phyloP scores from a whole-genome alignment of 2,888 invertebrate species.

The Mesorhabditis spiculigera region DNA sequence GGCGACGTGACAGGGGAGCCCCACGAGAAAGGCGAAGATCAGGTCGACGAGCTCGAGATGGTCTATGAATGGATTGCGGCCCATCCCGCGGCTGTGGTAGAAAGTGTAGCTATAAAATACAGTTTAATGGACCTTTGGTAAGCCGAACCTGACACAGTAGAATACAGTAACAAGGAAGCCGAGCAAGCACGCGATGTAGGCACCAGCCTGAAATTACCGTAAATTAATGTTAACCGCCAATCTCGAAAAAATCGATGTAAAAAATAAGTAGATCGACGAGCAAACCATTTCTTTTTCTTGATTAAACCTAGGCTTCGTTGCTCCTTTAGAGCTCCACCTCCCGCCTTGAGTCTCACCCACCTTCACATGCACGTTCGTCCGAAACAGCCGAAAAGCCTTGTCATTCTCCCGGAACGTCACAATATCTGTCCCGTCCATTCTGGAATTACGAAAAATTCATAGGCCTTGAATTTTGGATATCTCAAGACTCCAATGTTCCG shows the following conservation, averaged over 20 bases:
- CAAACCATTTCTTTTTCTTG: not conserved
- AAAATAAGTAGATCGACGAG: not conserved
- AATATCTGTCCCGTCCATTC: constrained; percentile 33
- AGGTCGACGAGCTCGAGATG: constrained; percentile 32
- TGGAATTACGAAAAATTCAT: constrained; percentile 13
- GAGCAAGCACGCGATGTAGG: constrained; percentile 21
- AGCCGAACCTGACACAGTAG: constrained; percentile 14
- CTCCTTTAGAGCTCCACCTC: not conserved
- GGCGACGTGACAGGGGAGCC: constrained; percentile 38
- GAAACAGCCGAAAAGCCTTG: constrained; percentile 34
- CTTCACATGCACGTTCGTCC: constrained; percentile 41
- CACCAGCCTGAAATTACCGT: constrained; percentile 18
- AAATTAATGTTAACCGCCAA: not conserved
- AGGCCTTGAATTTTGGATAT: not conserved
- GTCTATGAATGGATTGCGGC: constrained; percentile 26
- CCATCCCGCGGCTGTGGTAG: constrained; percentile 20
- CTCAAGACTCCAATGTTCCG: not conserved
- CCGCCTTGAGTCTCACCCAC: constrained; percentile 11
- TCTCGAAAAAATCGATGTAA: not conserved
- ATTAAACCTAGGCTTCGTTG: not conserved
- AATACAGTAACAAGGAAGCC: constrained; percentile 18
- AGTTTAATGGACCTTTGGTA: not conserved
- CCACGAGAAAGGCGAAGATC: constrained; percentile 37
- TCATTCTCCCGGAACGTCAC: constrained; percentile 42
- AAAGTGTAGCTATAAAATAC: constrained; percentile 17